These are phyloP conservation scores for Dolichallabes microphthalmus DNA, from an alignment of 2,113 vertebrate species.

Conservation along the genomic window DNA sequence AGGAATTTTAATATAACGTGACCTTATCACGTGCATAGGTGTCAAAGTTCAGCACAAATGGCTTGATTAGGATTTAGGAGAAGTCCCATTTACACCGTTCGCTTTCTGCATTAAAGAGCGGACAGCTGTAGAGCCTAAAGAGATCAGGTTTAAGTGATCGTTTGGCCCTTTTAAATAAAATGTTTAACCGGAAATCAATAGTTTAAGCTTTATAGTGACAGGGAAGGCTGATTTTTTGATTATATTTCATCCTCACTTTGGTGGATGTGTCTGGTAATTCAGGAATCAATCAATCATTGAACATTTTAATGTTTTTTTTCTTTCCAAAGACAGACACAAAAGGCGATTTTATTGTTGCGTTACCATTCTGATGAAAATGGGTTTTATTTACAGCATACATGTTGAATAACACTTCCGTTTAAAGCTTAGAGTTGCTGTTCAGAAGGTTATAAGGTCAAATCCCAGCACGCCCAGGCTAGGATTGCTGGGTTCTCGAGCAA, in stretches of 20 bases:
- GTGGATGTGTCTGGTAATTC: not conserved
- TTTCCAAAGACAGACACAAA: not conserved
- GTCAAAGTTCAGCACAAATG: slow-evolving; percentile 20
- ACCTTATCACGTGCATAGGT: not conserved
- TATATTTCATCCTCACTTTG: not conserved
- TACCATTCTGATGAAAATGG: not conserved
- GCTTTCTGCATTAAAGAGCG: not conserved
- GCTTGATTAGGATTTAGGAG: not conserved
- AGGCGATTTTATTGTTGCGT: not conserved
- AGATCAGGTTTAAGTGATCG: not conserved
- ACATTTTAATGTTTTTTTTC: not conserved
- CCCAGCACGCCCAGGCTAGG: not conserved
- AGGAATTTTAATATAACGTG: not conserved
- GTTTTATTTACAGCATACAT: not conserved
- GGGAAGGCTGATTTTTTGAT: not conserved
- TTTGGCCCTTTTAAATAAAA: slow-evolving; percentile 1
- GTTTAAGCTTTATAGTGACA: not conserved
- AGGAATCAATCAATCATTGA: not conserved
- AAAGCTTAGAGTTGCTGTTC: not conserved
- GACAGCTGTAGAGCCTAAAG: not conserved
- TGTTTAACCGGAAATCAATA: not conserved
- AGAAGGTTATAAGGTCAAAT: not conserved
- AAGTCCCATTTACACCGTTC: not conserved
- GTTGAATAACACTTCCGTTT: not conserved
- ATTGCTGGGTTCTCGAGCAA: not conserved